Evolutionary conservation across 2,888 invertebrate genomes (phyloP), one percentile per base, ranked within the genome.

Genomic region (Chamaedrilus cognettii): DNA sequence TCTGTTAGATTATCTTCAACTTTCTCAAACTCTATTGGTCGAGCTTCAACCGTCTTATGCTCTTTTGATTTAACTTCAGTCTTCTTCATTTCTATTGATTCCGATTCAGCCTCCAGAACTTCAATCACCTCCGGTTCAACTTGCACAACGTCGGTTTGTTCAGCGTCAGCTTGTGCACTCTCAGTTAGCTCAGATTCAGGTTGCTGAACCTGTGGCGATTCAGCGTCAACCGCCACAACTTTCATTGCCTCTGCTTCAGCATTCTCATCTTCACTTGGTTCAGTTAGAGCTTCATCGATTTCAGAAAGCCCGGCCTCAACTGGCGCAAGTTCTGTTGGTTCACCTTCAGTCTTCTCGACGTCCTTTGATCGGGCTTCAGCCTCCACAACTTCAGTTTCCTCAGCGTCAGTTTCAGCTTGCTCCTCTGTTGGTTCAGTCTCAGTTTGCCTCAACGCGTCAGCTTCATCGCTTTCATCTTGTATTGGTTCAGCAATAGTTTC

Each of bases 261-360:
- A 28, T 52, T 52, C 30, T 62, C 7, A 0, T 26, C 32, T 31
- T 31, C 31, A 51, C 77, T 77, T 50, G 74, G 70, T 11, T 75
- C 62, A 35, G 72, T 64, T 60, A 76, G 74, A 57, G 76, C 75
- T n/a, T 77, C 64, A 60, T 75, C 73, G 7, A 34, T 32, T 4
- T 76, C 76, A 35, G 68, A 70, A 4, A 76, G 55, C 57, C 52
- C 65, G 63, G 32, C 31, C 31, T 57, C 31, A 4, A 1, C 23
- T 26, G n/a, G 23, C 57, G 31, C 30, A 3, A 26, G 11, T 3
- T 26, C 1, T 26, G 23, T 3, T 57, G n/a, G 23, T 60, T 64
- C 61, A 66, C 49, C 30, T 33, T 62, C 51, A 51, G 2, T 28
- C 15, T 66, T 65, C 28, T 60, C 65, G 59, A 58, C 35, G 28